Base-by-base conservation (phyloP, 2,888 invertebrate genomes). In the Tupiocoris notatus region DNA sequence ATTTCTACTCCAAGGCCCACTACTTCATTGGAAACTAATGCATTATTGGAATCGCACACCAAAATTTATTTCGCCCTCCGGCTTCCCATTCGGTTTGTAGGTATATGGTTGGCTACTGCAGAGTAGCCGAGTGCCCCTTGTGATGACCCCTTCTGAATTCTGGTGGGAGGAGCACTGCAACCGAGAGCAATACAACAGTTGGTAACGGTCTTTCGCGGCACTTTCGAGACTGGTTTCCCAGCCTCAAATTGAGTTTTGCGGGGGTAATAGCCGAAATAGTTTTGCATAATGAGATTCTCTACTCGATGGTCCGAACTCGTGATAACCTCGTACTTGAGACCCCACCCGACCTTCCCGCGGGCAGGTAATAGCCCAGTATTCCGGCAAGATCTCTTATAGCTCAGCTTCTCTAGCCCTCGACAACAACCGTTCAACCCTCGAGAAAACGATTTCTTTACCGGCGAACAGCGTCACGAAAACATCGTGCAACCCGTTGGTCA, bases 301-400 rank as follows among this genome's bases (percentile, higher is more conserved):
- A 39, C 39, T 39, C 39, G 39, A 12, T 39, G 39, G 39, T 39
- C 59, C 24, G 58, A 18, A 59, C 18, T 70, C 70, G 70, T 70
- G 70, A 70, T 70, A 59, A 59, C 70, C 70, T 70, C 70, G 70
- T 70, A 70, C 70, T 70, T 70, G 24, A 24, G 70, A 70, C 70
- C 70, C 70, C 70, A 56, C 70, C 59, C 70, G 70, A 70, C 70
- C 70, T 70, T 20, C 61, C 18, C 23, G n/a, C 58, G 9, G 39
- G 39, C 39, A 39, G 39, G 39, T 39, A 39, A 39, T 39, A 39
- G 39, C 39, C 39, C 39, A 39, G 39, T 39, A 39, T 39, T 39
- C 39, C 39, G 12, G 39, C 39, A 39, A 39, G 39, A 39, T 39
- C 39, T 39, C 39, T 3, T 39, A 39, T 39, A 39, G 6, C 39